These are phyloP conservation scores for Ctenodactylus gundi DNA, from an alignment of 2,113 vertebrate species.

Conservation along the genomic window DNA sequence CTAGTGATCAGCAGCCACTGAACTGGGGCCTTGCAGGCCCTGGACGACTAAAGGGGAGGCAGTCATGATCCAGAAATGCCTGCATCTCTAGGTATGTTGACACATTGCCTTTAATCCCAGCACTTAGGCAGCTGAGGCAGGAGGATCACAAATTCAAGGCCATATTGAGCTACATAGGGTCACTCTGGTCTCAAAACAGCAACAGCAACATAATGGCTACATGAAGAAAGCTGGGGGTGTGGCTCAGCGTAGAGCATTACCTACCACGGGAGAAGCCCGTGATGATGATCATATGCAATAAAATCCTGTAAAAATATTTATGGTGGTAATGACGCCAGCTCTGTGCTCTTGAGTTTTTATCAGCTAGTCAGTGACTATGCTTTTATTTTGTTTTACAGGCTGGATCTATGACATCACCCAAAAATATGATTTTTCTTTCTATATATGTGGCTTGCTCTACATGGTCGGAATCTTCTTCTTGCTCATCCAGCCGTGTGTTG, in stretches of 20 bases:
- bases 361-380: conserved; percentile 36
- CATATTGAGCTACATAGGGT: not conserved
- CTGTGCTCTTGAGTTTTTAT: not conserved
- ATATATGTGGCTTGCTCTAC: conserved; percentile 87
- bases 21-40: too few species aligned
- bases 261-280: too few species aligned
- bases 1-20: too few species aligned
- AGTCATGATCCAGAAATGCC: too few species aligned
- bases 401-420: conserved; percentile 90
- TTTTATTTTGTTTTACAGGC: conserved; percentile 83
- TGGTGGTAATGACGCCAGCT: not conserved
- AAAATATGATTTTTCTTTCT: conserved; percentile 89
- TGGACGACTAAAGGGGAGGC: too few species aligned
- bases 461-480: conserved; percentile 86
- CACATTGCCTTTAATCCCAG: not conserved
- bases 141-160: not conserved
- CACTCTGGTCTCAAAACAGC: not conserved
- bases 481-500: conserved; percentile 84
- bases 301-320: not conserved
- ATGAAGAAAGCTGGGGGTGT: too few species aligned
- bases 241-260: not conserved
- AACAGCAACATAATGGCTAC: not conserved
- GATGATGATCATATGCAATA: not conserved
- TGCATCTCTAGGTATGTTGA: not conserved
- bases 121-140: not conserved